These are phyloP conservation scores for Tylochromis polylepis DNA, from an alignment of 2,113 vertebrate genomes.

Conservation along the genomic window DNA sequence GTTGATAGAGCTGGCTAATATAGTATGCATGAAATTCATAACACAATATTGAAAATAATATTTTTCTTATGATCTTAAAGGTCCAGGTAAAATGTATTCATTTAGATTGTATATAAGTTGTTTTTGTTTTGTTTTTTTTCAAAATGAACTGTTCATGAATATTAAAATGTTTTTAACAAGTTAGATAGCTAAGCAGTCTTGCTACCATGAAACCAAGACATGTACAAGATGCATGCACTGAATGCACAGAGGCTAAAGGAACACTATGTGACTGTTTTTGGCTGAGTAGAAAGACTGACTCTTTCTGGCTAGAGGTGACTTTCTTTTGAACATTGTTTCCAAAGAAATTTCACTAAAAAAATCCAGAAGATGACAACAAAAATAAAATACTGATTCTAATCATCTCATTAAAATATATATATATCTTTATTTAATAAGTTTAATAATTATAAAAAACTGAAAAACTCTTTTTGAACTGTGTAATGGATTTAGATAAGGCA, in stretches of 20 bases:
- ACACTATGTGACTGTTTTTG: neutral
- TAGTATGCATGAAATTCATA: neutral
- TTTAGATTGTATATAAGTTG: neutral
- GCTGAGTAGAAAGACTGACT: neutral
- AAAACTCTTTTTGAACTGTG: neutral
- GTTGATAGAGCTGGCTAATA: neutral
- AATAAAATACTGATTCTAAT: neutral
- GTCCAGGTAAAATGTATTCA: fast-evolving
- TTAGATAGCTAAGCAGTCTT: neutral
- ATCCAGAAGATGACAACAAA: neutral
- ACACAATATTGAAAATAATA: neutral
- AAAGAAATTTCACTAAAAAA: neutral
- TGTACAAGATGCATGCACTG: too few relatives aligned
- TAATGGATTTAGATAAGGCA: neutral
- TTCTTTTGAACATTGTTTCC: neutral
- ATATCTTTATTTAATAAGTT: neutral
- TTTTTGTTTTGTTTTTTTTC: neutral
- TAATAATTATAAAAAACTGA: neutral
- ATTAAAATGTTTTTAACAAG: neutral
- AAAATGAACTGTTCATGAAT: neutral
- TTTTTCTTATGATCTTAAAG: neutral
- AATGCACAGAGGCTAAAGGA: too few relatives aligned
- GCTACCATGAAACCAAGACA: neutral
- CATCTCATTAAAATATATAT: neutral
- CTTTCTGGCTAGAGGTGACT: neutral